Conservation (phyloP, 2,113 vertebrate species). For the Archocentrus centrarchus region DNA sequence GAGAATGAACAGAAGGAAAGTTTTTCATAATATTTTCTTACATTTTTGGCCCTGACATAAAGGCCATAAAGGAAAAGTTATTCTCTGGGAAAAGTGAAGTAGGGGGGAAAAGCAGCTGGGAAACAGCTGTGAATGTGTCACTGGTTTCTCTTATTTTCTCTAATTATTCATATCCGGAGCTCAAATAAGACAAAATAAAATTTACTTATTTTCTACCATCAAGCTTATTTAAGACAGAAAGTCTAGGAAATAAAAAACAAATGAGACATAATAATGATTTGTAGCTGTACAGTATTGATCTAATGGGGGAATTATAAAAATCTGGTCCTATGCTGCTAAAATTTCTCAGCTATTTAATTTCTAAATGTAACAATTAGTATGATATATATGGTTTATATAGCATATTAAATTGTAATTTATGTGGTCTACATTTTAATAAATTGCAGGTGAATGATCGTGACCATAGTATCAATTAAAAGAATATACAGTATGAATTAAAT, state of each 20-base stretch:
- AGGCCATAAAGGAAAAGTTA: slow-evolving; percentile 19
- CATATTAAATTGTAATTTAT: not conserved
- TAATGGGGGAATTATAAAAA: not conserved
- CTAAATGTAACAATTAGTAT: not conserved
- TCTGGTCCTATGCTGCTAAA: not conserved
- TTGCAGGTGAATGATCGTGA: not conserved
- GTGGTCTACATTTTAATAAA: not conserved
- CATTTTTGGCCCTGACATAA: not conserved
- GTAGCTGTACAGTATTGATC: not conserved
- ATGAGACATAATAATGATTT: slow-evolving; percentile 1
- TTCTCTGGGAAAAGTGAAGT: not conserved
- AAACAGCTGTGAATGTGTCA: not conserved
- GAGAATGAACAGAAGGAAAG: slow-evolving; percentile 9
- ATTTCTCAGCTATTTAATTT: not conserved
- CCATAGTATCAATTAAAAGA: not conserved
- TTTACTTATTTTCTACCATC: not conserved
- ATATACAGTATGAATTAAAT: not conserved
- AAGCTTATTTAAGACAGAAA: not conserved
- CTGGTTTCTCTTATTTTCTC: not conserved
- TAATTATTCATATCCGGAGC: not conserved
- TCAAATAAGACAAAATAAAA: not conserved
- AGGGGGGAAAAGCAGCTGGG: not conserved
- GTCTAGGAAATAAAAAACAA: not conserved
- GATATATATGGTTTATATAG: not conserved
- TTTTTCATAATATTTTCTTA: not conserved